phyloP scores from a whole-genome alignment of 2,113 vertebrate genomes.

The Mionectes macconnelli region DNA sequence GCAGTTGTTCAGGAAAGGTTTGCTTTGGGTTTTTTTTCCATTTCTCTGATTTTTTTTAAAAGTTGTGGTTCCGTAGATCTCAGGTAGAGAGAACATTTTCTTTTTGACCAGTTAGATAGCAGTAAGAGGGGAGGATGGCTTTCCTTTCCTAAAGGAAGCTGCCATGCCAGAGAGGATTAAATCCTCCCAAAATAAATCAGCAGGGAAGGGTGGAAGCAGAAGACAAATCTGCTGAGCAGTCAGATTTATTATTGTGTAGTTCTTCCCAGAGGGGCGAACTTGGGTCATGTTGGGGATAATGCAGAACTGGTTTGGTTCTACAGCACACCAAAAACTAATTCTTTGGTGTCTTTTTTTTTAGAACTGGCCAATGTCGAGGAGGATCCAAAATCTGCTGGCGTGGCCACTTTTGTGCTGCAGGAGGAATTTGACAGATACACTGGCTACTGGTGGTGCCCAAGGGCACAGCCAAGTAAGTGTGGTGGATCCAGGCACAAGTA shows the following conservation, averaged over 20 bases:
- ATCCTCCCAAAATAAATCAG: neutral
- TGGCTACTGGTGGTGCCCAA: conserved; percentile 84
- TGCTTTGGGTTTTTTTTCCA: neutral
- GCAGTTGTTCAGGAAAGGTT: neutral
- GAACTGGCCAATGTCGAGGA: conserved; percentile 80
- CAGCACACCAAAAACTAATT: neutral
- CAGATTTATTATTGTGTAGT: neutral
- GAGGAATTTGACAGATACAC: conserved; percentile 85
- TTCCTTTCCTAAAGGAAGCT: neutral
- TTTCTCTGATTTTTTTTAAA: neutral
- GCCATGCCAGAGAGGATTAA: neutral
- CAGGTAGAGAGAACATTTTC: neutral
- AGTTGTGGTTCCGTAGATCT: neutral
- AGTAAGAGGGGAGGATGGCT: neutral
- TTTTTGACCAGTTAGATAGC: neutral
- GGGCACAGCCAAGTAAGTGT: conserved; percentile 74
- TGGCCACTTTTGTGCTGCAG: conserved; percentile 84
- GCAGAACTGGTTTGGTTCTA: neutral
- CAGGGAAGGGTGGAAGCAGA: neutral
- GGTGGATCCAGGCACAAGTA: neutral
- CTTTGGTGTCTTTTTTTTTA: conserved; percentile 36
- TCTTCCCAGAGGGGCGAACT: neutral
- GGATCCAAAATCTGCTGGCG: conserved; percentile 79
- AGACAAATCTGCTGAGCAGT: conserved; percentile 12
- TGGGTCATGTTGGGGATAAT: neutral